Evolutionary conservation across 2,888 invertebrate genomes (phyloP).

Genomic region (Trichogramma evanescens): DNA sequence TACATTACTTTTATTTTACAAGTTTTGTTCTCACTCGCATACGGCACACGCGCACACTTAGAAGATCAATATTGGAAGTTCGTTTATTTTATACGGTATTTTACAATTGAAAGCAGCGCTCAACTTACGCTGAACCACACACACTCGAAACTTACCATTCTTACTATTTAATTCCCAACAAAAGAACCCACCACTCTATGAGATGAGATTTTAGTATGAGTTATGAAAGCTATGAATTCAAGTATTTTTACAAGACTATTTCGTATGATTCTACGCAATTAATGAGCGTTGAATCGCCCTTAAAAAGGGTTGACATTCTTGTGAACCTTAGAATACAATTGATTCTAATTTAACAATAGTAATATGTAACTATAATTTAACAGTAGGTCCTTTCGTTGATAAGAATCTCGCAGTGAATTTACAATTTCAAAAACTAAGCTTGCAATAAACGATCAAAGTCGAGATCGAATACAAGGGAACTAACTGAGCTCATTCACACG

Average conservation of each 20-base stretch:
- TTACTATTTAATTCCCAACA: neutral
- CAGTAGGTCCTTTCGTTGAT: slow-evolving; percentile 5
- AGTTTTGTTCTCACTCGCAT: neutral
- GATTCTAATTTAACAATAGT: neutral
- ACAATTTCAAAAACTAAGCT: no score
- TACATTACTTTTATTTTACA: no score
- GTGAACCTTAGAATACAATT: no score
- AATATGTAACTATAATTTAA: slow-evolving; percentile 5
- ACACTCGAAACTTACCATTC: no score
- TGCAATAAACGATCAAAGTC: neutral
- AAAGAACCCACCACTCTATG: neutral
- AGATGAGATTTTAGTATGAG: slow-evolving; percentile 2
- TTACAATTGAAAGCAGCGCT: neutral
- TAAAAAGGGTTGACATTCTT: no score
- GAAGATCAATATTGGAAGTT: slow-evolving; percentile 12
- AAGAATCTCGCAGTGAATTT: neutral
- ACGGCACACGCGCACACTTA: slow-evolving; percentile 4
- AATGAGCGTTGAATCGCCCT: no score
- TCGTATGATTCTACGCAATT: no score
- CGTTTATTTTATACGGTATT: slow-evolving; percentile 2
- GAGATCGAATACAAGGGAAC: neutral
- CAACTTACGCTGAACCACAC: neutral
- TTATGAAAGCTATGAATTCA: neutral
- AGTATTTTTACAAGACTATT: no score
- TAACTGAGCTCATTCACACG: neutral